phyloP scores from a whole-genome alignment of 2,113 vertebrate genomes.

The Gila orcuttii region DNA sequence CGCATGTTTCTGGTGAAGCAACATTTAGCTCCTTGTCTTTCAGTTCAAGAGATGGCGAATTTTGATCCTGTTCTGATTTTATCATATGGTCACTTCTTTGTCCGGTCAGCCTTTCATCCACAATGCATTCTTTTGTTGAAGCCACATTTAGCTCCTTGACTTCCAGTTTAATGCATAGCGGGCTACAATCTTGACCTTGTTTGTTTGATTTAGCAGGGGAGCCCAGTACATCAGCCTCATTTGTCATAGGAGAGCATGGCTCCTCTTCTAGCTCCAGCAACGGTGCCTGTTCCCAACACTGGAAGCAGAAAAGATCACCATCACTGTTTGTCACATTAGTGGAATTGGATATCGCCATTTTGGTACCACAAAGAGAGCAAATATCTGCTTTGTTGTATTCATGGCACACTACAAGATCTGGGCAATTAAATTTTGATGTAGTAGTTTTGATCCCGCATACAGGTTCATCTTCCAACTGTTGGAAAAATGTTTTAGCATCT shows the following conservation, averaged over 20 bases:
- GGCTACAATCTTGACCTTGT: background rate
- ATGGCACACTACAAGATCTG: background rate
- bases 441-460: background rate
- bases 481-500: slow-evolving; percentile 25
- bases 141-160: background rate
- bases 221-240: background rate
- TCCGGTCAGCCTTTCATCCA: background rate
- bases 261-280: slow-evolving; percentile 35
- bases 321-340: background rate
- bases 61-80: background rate
- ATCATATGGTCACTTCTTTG: background rate
- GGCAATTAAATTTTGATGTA: background rate
- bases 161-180: background rate
- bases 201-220: background rate
- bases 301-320: slow-evolving; percentile 24
- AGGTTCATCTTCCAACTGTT: background rate
- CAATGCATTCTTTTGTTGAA: background rate
- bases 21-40: background rate
- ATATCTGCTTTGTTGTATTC: background rate
- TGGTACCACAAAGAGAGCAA: background rate
- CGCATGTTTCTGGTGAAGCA: too few relatives aligned
- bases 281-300: slow-evolving; percentile 47
- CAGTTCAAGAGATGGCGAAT: background rate
- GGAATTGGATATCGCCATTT: slow-evolving; percentile 10
- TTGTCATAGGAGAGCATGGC: background rate